Evolutionary conservation across 2,888 invertebrate species (phyloP), one percentile per base, ranked within the genome.

Genomic region (Alcis repandata): DNA sequence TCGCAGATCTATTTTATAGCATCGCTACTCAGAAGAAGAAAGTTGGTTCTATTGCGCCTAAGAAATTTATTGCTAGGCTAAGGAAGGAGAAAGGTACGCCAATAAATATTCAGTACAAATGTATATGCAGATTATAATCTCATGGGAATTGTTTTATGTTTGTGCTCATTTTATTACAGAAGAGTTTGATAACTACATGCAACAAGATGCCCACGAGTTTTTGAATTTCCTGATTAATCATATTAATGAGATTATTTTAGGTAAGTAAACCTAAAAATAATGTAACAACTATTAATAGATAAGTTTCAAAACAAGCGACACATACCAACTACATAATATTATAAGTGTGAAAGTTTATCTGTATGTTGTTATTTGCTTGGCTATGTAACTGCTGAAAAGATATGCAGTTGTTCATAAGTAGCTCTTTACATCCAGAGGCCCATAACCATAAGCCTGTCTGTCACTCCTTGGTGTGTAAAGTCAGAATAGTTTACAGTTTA

Each of bases 11-110:
- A 69, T 99, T 99, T 94, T 98, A 99, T 94, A 99, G 97, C 89
- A 99, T 99, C 86, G 99, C 99, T 43, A 99, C 99, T n/a, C 99
- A 99, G 87, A 99, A 99, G 95, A 99, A 99, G 89, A 98, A 99
- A 95, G 98, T 99, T 63, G 99, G 99, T 64, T 99, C 99, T 22
- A 98, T 99, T 86, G 99, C 99, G 58, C 99, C 99, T 75, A 99
- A 99, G 93, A 99, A 99, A 89, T 99, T 99, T 92, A 99, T 99
- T 84, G 98, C 99, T 74, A 96, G 99, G 80, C 94, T 99, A 85
- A 96, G 99, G 81, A 99, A 99, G 94, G 99, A 99, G 94, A 99
- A 99, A 95, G 98, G 98, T 97, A 79, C 78, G 54, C 32, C 49
- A 54, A 41, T 20, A 46, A 45, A 22, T 38, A n/a, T 45, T 10